phyloP scores from a whole-genome alignment of 2,888 invertebrate species.

The Endotricha flammealis region DNA sequence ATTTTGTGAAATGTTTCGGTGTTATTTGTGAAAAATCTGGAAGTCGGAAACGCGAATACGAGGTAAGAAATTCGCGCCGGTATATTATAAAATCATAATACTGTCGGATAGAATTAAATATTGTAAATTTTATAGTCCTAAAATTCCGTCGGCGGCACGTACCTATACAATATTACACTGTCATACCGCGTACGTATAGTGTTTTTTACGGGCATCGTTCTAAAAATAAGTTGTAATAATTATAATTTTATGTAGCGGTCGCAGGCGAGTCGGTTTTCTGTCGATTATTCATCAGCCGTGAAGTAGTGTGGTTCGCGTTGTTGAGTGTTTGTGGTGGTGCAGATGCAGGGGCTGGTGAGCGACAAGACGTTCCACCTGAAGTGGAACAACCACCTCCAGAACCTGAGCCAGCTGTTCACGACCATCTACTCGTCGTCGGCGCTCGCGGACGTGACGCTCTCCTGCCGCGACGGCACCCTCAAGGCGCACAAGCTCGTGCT shows the following conservation, averaged over 20 bases:
- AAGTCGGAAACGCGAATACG: slow-evolving; percentile 65
- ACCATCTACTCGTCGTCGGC: slow-evolving; percentile 83
- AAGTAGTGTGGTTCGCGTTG: slow-evolving; percentile 62
- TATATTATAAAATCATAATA: slow-evolving; percentile 50
- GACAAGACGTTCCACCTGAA: slow-evolving; percentile 83
- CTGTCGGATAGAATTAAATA: slow-evolving; percentile 53
- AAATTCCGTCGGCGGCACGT: slow-evolving; percentile 75
- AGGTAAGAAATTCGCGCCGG: slow-evolving; percentile 65
- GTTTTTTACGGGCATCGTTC: slow-evolving; percentile 79
- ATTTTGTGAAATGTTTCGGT: slow-evolving; percentile 78
- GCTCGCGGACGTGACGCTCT: slow-evolving; percentile 83
- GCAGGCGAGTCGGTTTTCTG: slow-evolving; percentile 72
- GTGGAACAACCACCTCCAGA: slow-evolving; percentile 86
- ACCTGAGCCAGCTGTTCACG: slow-evolving; percentile 83
- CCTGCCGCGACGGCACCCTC: slow-evolving; percentile 84
- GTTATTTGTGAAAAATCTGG: slow-evolving; percentile 74
- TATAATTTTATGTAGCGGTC: slow-evolving; percentile 79
- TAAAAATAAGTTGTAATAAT: slow-evolving; percentile 79
- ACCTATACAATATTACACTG: slow-evolving; percentile 76
- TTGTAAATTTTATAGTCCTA: slow-evolving; percentile 69
- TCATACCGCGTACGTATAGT: slow-evolving; percentile 79
- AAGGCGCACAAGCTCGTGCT: slow-evolving; percentile 85
- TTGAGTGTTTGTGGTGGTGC: slow-evolving; percentile 66
- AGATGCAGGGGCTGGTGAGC: slow-evolving; percentile 79
- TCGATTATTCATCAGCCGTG: slow-evolving; percentile 61